Conservation (phyloP, 2,797 vertebrate genomes). For the Apodemus agrarius region DNA sequence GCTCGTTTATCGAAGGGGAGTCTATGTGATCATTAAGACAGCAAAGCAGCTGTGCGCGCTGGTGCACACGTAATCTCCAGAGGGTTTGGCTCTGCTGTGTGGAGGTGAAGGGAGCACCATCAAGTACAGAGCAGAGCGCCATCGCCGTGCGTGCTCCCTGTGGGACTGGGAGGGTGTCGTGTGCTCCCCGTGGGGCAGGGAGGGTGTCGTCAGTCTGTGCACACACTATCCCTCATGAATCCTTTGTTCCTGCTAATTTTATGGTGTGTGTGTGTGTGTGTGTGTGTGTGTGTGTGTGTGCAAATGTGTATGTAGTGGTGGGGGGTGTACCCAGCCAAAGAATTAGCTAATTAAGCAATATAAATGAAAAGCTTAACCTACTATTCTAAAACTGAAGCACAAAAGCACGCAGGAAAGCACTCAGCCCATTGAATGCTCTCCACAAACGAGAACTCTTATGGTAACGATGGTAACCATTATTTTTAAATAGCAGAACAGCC, state of each 20-base stretch:
- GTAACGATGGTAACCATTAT: rapidly evolving
- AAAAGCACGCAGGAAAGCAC: background rate
- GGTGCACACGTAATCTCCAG: background rate
- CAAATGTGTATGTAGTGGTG: too few relatives aligned
- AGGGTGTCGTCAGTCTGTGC: rapidly evolving
- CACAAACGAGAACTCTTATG: rapidly evolving
- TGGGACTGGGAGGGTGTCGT: background rate
- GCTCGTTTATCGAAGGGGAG: background rate
- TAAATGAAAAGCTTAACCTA: background rate
- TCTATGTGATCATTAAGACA: background rate
- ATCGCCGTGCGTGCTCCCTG: background rate
- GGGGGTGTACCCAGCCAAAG: background rate
- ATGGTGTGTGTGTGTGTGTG: background rate
- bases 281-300: background rate
- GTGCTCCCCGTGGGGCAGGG: background rate
- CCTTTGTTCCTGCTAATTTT: background rate
- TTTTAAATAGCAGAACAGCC: too few relatives aligned
- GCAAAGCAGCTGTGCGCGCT: background rate
- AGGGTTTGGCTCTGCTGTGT: rapidly evolving
- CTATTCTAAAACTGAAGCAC: background rate
- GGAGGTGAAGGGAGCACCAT: background rate
- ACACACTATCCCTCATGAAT: rapidly evolving
- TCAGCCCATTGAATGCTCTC: background rate
- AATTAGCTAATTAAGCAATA: background rate
- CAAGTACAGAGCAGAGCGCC: background rate